Base-by-base conservation (phyloP, 2,113 vertebrate genomes). In the Cyprinodon variegatus region DNA sequence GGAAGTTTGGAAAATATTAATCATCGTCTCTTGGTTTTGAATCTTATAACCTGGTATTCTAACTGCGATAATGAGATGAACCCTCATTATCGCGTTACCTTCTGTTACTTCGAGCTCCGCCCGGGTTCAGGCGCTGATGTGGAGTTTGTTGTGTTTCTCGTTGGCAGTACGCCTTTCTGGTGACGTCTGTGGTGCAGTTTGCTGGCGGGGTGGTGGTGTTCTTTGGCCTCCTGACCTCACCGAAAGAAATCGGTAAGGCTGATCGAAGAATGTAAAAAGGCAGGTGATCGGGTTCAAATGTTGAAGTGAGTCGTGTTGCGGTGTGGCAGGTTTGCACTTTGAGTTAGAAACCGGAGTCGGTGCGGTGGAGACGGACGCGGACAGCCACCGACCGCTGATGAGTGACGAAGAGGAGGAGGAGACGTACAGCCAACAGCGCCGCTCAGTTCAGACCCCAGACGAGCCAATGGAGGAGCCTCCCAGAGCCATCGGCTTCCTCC, bases 121-220 rank as follows among this genome's bases (percentile, higher is more conserved):
- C 43, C 45, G 43, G n/a, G 3, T 1, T 38, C 64, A 5, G 29
- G 64, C 45, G 43, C 61, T 74, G 7, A 68, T n/a, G 20, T 67
- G 10, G 36, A 11, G 43, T 17, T 9, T 53, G 11, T 7, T 29
- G 1, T 77, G 36, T 77, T 61, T 29, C n/a, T 67, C 29, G 38
- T 74, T 74, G 86, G 65, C 89, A 99, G 98, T 98, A 98, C 13
- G 97, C 97, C 84, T 99, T 99, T 90, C 90, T 99, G 91, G 96
- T 99, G 91, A 99, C 98, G 0, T 96, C 97, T 0, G 95, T 96
- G 3, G 96, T 98, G 74, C 97, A 98, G 95, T 97, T 98, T 93
- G 96, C 96, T 29, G 97, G 97, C 17, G 98, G 97, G 61, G 84
- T 98, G n/a, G 45, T 98, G 36, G 96, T 99, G 73, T 98, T 98